These are phyloP conservation scores for Leucopternis melanops DNA, from an alignment of 2,113 vertebrate genomes.

Conservation along the genomic window DNA sequence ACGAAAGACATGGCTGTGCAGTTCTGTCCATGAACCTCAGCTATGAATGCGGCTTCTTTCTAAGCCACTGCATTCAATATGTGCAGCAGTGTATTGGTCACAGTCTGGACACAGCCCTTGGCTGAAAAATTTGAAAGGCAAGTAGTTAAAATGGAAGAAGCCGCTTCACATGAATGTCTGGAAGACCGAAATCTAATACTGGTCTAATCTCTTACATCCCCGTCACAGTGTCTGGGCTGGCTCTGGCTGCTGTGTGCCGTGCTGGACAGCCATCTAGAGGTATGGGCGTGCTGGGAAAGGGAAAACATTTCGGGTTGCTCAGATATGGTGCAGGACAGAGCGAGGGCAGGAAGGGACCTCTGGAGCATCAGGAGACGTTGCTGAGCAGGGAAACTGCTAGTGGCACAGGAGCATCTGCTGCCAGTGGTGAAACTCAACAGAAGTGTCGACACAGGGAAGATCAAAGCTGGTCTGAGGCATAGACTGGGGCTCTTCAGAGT, in stretches of 20 bases:
- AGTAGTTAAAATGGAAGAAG: slow-evolving; percentile 1
- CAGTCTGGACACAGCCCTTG: neutral
- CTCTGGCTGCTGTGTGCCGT: neutral
- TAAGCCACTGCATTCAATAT: neutral
- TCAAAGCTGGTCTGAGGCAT: neutral
- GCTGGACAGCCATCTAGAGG: neutral
- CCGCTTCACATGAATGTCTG: neutral
- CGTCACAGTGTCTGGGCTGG: neutral
- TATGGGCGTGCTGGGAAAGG: neutral
- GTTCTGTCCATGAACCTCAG: neutral
- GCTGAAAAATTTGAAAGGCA: neutral
- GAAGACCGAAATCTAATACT: slow-evolving; percentile 7
- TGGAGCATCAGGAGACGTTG: neutral
- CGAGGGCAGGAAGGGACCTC: neutral
- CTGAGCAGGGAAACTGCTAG: neutral
- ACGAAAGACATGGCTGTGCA: neutral
- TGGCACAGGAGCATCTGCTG: neutral
- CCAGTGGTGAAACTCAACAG: neutral
- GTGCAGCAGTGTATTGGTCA: neutral
- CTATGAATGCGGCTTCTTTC: neutral
- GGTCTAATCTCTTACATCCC: neutral
- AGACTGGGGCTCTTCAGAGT: neutral
- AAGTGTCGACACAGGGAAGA: neutral
- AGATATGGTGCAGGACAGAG: neutral
- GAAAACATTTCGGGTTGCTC: neutral